Percentiles rank a stretch among this genome's conserved stretches.
These are phyloP conservation scores for Saccostrea echinata DNA, from an alignment of 1,140 invertebrate species.

Conservation along the genomic window DNA sequence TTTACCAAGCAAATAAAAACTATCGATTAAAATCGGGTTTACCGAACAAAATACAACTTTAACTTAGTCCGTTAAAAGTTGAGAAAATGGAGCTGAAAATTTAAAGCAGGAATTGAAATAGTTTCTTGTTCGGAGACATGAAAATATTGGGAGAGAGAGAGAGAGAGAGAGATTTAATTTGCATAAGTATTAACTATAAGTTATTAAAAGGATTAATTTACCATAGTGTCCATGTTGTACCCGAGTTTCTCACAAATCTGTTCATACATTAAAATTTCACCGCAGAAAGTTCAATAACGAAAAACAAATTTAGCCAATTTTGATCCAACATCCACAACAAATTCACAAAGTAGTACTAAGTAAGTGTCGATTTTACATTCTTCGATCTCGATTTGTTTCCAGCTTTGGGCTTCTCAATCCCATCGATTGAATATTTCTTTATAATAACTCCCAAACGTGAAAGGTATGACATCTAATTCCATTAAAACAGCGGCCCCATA, in stretches of 20 bases:
- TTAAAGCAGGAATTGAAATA: too few relatives aligned
- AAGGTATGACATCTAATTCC: not conserved
- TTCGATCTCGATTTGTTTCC: not conserved
- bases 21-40: not conserved
- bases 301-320: not conserved
- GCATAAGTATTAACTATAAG: too few relatives aligned
- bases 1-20: not conserved
- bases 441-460: not conserved
- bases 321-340: not conserved
- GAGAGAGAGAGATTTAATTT: not conserved
- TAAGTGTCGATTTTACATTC: not conserved
- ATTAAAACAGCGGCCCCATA: not conserved
- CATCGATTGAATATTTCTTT: conserved; percentile 11
- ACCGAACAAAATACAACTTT: not conserved
- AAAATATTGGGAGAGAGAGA: conserved; percentile 12
- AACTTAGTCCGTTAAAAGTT: not conserved
- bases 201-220: too few relatives aligned
- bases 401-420: not conserved
- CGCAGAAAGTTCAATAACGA: too few relatives aligned
- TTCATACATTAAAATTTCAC: not conserved
- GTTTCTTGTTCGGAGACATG: not conserved
- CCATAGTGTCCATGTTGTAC: not conserved
- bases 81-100: not conserved
- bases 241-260: not conserved
- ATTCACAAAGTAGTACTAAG: not conserved